Conservation (phyloP, 2,113 vertebrate species). For the Actinemys pallida region DNA sequence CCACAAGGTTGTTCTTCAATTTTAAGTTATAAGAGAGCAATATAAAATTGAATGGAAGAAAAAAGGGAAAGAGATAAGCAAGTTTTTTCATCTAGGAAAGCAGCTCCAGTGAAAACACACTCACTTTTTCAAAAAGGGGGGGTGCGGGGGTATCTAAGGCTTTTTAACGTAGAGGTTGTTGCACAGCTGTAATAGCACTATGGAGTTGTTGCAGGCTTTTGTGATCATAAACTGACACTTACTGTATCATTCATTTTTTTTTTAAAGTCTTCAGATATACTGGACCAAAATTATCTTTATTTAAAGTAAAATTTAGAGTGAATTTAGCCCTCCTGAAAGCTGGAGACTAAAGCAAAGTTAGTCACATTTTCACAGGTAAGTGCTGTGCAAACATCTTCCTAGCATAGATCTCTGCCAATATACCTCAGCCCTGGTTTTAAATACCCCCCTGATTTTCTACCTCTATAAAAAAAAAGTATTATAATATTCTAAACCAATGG, state of each 20-base stretch:
- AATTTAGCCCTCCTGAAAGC: neutral
- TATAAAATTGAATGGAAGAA: constrained; percentile 14
- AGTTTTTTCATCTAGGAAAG: constrained; percentile 4
- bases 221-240: constrained; percentile 45
- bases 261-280: constrained; percentile 46
- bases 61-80: constrained; percentile 11
- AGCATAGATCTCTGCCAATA: fast-evolving
- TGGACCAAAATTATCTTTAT: constrained; percentile 44
- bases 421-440: neutral
- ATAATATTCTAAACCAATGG: neutral
- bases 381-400: neutral
- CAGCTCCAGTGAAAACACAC: constrained; percentile 17
- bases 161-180: constrained; percentile 65
- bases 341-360: constrained; percentile 14
- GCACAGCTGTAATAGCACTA: constrained; percentile 40
- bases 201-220: constrained; percentile 57
- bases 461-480: neutral
- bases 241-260: constrained; percentile 17
- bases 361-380: neutral
- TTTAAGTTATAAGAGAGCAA: constrained; percentile 9
- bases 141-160: constrained; percentile 36
- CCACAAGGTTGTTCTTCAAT: neutral
- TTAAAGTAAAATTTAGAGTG: constrained; percentile 30
- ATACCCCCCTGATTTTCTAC: neutral
- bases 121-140: constrained; percentile 40